phyloP scores from a whole-genome alignment of 2,888 invertebrate species.

The Ornithoptera priamus region DNA sequence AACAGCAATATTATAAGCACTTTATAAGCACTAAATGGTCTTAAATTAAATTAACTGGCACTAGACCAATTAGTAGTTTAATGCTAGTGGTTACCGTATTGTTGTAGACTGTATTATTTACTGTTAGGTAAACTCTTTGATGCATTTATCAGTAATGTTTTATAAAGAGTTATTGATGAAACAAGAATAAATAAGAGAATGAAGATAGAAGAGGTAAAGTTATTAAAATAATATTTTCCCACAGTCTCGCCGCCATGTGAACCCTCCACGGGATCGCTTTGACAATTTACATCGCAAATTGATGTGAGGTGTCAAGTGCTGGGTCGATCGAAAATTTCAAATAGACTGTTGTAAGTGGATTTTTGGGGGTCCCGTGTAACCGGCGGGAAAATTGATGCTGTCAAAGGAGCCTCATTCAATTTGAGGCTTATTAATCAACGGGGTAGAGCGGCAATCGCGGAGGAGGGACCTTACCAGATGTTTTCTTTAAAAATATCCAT shows the following conservation, averaged over 20 bases:
- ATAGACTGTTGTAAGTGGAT: constrained; percentile 72
- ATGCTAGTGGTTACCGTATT: too few species aligned
- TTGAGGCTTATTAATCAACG: constrained; percentile 75
- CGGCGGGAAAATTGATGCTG: constrained; percentile 76
- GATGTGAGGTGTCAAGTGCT: constrained; percentile 73
- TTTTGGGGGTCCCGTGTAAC: constrained; percentile 70
- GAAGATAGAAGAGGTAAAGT: too few species aligned
- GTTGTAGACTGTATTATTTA: too few species aligned
- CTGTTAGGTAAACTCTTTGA: too few species aligned
- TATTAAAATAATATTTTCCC: neutral
- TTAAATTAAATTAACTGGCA: too few species aligned
- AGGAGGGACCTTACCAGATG: constrained; percentile 2
- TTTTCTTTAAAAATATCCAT: constrained; percentile 17
- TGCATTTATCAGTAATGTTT: too few species aligned
- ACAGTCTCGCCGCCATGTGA: constrained; percentile 48
- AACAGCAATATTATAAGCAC: too few species aligned
- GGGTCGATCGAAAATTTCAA: constrained; percentile 77
- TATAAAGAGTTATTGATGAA: too few species aligned
- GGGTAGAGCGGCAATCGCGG: constrained; percentile 38
- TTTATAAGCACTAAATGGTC: too few species aligned
- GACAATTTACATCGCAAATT: constrained; percentile 79
- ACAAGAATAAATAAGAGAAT: too few species aligned
- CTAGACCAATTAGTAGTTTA: too few species aligned
- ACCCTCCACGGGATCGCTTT: constrained; percentile 51
- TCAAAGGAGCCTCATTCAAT: constrained; percentile 74